Evolutionary conservation across 2,888 invertebrate genomes (phyloP).

Genomic region (Archips xylosteana): DNA sequence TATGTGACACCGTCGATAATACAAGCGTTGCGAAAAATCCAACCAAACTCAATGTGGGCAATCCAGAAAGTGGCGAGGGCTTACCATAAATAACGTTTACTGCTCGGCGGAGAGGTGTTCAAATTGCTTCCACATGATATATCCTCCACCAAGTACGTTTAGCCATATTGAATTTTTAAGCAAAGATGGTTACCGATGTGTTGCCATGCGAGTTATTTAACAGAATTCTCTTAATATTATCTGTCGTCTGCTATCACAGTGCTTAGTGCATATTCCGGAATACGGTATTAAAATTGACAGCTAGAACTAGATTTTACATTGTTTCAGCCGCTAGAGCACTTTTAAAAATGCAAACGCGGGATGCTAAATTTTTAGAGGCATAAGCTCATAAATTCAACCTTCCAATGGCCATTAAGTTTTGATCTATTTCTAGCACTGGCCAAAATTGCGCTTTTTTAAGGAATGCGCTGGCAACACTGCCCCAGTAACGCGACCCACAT

Average conservation of each 20-base stretch:
- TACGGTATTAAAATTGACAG: too few relatives aligned
- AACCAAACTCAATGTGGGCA: conserved; percentile 73
- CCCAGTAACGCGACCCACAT: conserved; percentile 36
- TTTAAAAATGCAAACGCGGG: background rate
- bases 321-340: background rate
- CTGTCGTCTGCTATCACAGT: background rate
- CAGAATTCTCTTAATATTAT: background rate
- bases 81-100: conserved; percentile 84
- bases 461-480: conserved; percentile 31
- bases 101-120: conserved; percentile 78
- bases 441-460: conserved; percentile 27
- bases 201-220: conserved; percentile 4
- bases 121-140: conserved; percentile 83
- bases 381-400: conserved; percentile 10
- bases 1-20: conserved; percentile 40
- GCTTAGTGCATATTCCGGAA: background rate
- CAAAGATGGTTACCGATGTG: conserved; percentile 56
- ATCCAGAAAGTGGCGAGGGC: conserved; percentile 76
- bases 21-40: conserved; percentile 62
- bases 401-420: conserved; percentile 32
- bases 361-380: background rate
- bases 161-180: conserved; percentile 81
- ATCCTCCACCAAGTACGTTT: conserved; percentile 74
- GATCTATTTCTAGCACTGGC: conserved; percentile 31
- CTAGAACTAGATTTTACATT: background rate